A percentile compares a stretch with the other conserved stretches of the same genome.
Evolutionary conservation across 2,113 vertebrate species (phyloP).

Genomic region (Ptyas mucosa): DNA sequence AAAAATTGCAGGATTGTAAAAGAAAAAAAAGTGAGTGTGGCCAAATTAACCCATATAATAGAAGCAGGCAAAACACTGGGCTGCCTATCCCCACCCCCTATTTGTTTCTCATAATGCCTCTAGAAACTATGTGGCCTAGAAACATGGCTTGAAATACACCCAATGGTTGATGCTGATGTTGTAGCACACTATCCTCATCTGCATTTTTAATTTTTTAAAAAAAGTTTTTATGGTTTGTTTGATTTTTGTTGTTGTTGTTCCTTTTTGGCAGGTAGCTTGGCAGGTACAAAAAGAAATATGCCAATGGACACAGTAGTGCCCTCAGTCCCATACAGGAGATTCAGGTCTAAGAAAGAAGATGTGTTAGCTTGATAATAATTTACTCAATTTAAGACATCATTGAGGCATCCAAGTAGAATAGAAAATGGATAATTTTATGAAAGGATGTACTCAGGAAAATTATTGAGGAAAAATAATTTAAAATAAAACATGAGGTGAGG

Average conservation of each 20-base stretch:
- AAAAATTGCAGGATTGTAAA: neutral
- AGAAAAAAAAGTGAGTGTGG: neutral
- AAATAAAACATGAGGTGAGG: neutral
- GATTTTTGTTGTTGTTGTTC: neutral
- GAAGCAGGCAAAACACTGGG: neutral
- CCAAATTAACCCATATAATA: neutral
- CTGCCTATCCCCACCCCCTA: neutral
- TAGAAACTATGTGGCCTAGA: neutral
- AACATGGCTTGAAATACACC: neutral
- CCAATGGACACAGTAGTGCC: neutral
- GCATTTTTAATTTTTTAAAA: neutral
- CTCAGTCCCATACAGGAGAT: neutral
- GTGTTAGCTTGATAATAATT: neutral
- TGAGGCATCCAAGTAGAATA: neutral
- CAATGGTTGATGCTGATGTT: neutral
- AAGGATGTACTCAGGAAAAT: neutral
- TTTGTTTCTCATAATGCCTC: neutral
- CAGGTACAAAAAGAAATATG: neutral
- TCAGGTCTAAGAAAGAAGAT: neutral
- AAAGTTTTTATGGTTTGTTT: neutral
- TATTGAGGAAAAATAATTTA: neutral
- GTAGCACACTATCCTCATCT: neutral
- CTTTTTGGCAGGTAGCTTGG: neutral
- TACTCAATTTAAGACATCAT: neutral
- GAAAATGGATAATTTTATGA: neutral